A percentile compares a stretch with the other conserved stretches of the same genome.
These are phyloP conservation scores for Neogale vison DNA, from an alignment of 2,113 vertebrate genomes.

Conservation along the genomic window DNA sequence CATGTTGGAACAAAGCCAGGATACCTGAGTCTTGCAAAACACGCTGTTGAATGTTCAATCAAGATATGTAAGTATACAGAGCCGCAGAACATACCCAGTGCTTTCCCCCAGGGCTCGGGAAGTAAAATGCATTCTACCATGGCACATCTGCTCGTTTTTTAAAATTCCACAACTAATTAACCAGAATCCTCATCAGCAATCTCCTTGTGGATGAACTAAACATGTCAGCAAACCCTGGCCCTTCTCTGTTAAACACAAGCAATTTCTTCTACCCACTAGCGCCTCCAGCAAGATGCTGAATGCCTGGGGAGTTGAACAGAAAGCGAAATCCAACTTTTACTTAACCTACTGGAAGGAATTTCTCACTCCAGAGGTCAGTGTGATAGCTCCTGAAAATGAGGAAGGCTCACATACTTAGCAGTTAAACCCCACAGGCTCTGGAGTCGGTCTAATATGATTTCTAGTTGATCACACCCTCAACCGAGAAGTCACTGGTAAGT, in stretches of 20 bases:
- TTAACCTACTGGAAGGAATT: neutral
- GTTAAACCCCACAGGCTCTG: neutral
- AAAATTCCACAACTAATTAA: slow-evolving; percentile 68
- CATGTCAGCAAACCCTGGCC: slow-evolving; percentile 34
- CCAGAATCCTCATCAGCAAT: slow-evolving; percentile 56
- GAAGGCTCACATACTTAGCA: neutral
- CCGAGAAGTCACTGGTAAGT: neutral
- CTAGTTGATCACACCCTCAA: neutral
- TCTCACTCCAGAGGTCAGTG: neutral
- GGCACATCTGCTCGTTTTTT: slow-evolving; percentile 57
- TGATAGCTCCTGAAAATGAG: neutral
- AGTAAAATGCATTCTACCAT: slow-evolving; percentile 32
- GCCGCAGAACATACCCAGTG: neutral
- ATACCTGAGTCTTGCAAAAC: slow-evolving; percentile 43
- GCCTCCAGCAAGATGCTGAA: neutral
- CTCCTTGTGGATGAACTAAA: slow-evolving; percentile 56
- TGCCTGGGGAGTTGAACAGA: neutral
- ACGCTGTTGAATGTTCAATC: slow-evolving; percentile 35
- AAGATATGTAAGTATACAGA: slow-evolving; percentile 2
- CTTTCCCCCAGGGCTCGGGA: neutral
- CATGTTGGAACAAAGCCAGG: slow-evolving; percentile 40
- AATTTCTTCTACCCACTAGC: neutral
- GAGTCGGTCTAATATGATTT: neutral
- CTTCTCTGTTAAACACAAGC: slow-evolving; percentile 27
- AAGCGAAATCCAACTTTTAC: neutral